Evolutionary conservation across 2,888 invertebrate species (phyloP).

Genomic region (Drosophila basisetae): DNA sequence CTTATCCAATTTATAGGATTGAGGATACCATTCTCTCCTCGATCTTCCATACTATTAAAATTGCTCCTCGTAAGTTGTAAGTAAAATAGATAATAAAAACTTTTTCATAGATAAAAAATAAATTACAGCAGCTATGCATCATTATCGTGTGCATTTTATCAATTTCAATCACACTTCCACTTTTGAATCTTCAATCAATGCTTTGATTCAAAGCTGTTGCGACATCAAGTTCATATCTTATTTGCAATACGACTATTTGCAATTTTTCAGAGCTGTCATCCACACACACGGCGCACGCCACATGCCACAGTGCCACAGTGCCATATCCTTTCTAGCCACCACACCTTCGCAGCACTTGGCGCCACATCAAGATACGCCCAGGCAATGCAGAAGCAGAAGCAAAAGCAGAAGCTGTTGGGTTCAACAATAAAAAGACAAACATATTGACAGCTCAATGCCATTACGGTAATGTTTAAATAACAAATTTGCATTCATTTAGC

Average conservation of each 20-base stretch:
- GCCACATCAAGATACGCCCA: constrained; percentile 14
- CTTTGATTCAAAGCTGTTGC: constrained; percentile 43
- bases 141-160: background rate
- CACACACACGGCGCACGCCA: constrained; percentile 49
- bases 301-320: constrained; percentile 19
- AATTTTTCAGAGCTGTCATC: constrained; percentile 73
- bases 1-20: background rate
- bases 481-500: constrained; percentile 81
- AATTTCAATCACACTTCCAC: background rate
- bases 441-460: constrained; percentile 79
- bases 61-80: background rate
- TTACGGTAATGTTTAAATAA: constrained; percentile 76
- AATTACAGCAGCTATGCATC: background rate
- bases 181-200: constrained; percentile 13
- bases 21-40: background rate
- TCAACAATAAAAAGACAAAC: constrained; percentile 71
- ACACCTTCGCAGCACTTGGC: constrained; percentile 38
- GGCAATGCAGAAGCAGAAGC: constrained; percentile 2
- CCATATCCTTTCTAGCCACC: constrained; percentile 20
- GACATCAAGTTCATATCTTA: constrained; percentile 49
- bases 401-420: constrained; percentile 1
- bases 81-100: background rate
- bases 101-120: background rate
- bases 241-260: constrained; percentile 50
- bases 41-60: background rate